Evolutionary conservation across 2,797 vertebrate genomes (phyloP).

Genomic region (Rhinoraja longicauda): DNA sequence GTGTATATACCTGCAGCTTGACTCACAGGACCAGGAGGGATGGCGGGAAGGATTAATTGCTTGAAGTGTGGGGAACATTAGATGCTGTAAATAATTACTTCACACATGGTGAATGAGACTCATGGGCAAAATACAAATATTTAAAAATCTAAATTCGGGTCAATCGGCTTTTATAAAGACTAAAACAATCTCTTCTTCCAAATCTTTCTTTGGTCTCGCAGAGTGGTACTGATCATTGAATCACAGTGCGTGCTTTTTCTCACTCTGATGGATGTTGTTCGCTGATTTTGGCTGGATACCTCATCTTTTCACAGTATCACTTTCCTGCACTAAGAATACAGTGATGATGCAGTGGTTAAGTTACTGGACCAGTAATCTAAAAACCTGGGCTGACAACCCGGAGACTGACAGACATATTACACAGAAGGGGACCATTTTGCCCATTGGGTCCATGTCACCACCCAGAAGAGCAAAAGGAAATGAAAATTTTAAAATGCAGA

Average conservation of each 20-base stretch:
- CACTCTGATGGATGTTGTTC: neutral
- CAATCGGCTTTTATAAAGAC: neutral
- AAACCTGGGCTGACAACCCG: too few relatives aligned
- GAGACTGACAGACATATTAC: too few relatives aligned
- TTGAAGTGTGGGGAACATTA: neutral
- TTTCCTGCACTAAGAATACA: neutral
- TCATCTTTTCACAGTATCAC: too few relatives aligned
- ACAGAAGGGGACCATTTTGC: too few relatives aligned
- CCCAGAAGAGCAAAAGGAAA: too few relatives aligned
- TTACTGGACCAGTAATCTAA: too few relatives aligned
- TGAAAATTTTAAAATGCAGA: too few relatives aligned
- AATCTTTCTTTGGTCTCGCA: neutral
- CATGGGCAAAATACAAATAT: neutral
- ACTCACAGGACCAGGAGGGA: constrained; percentile 1
- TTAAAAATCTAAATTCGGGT: neutral
- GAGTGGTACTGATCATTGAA: neutral
- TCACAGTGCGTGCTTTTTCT: neutral
- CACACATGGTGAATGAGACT: neutral
- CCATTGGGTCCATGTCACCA: too few relatives aligned
- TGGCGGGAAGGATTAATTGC: neutral
- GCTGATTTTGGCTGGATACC: too few relatives aligned
- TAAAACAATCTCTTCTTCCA: neutral
- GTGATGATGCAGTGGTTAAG: too few relatives aligned
- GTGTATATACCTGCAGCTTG: neutral
- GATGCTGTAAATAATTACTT: neutral